Evolutionary conservation across 2,797 vertebrate species (phyloP), one percentile per base, ranked within the genome.

Genomic region (Cichlasoma orientale): DNA sequence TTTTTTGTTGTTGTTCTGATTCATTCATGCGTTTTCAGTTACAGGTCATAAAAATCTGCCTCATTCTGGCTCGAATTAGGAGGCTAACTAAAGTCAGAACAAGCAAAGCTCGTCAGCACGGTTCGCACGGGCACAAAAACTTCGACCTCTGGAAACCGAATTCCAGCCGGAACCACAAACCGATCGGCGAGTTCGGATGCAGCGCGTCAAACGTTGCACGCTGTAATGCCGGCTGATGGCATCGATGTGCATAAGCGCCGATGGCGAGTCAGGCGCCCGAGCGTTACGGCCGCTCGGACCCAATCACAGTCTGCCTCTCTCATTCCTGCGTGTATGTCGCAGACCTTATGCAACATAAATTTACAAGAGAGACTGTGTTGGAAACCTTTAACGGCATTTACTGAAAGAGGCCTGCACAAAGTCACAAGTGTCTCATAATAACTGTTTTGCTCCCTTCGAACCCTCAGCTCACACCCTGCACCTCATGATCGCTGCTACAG

Each of bases 321-420:
- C 29, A 44, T 54, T 76, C 25, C 59, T 72, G 52, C 23, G 21
- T 54, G 56, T 82, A 76, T 76, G 79, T 86, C 79, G 61, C 52
- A 36, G 59, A 73, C 29, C 84, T 89, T 88, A 87, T 76, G 80
- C 70, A 90, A 92, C 81, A 29, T 63, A 72, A 27, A 69, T 79
- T 82, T 79, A 72, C 55, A 71, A 78, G 50, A 66, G 69, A 70
- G 56, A 19, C 71, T 58, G 52, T 69, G 82, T 78, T 70, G 55
- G 57, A 86, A 87, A 80, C 74, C 33, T 58, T 80, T 81, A 86
- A 89, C 76, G 38, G 68, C 31, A 55, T 89, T 91, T 82, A 77
- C 19, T 12, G 70, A 80, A 69, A 7, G 21, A 68, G 50, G 75
- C 25, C 82, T 66, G 55, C 16, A 36, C 29, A 59, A 54, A 82